Conservation (phyloP, 2,888 invertebrate species). For the Gastracanthus pulcherrimus region DNA sequence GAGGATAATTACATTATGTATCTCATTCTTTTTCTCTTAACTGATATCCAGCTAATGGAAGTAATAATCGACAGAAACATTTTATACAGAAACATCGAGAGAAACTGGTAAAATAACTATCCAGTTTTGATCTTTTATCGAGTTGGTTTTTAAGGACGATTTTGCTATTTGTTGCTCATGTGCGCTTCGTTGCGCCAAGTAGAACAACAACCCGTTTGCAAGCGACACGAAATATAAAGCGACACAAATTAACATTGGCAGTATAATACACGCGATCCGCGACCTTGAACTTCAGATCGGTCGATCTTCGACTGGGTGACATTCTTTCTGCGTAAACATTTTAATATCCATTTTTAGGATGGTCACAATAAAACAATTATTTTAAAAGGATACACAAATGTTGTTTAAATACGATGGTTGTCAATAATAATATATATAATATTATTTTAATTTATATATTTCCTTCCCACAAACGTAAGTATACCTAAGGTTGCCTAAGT, state of each 20-base stretch:
- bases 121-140: neutral
- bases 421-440: too few species aligned
- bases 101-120: neutral
- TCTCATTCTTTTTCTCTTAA: neutral
- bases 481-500: too few species aligned
- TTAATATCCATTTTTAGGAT: neutral
- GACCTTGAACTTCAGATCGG: constrained; percentile 25
- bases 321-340: neutral
- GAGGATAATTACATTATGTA: neutral
- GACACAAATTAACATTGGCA: neutral
- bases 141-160: neutral
- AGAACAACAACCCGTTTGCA: neutral
- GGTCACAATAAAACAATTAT: too few species aligned
- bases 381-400: too few species aligned
- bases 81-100: neutral
- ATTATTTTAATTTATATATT: too few species aligned
- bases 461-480: too few species aligned
- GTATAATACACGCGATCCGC: neutral
- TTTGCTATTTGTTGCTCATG: neutral
- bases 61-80: neutral
- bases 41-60: neutral
- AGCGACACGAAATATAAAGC: neutral
- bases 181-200: neutral
- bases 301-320: neutral
- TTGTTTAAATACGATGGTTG: too few species aligned